Percentiles rank a stretch among this genome's conserved stretches.
Evolutionary conservation across 2,888 invertebrate genomes (phyloP).

Genomic region (Melikaiella ostensackeni): DNA sequence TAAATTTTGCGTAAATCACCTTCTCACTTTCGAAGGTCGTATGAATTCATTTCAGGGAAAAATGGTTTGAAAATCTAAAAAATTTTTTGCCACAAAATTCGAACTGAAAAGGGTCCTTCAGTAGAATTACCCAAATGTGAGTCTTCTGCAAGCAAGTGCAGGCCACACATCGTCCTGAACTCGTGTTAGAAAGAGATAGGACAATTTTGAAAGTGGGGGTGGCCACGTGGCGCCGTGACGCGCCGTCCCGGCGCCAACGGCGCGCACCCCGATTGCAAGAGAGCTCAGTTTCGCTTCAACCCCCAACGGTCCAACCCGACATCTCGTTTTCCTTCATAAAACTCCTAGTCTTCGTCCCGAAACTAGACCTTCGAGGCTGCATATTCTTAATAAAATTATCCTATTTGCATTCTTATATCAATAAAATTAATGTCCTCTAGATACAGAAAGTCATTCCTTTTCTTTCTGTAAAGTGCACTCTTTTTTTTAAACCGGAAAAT

Average conservation of each 20-base stretch:
- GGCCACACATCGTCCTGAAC: constrained; percentile 28
- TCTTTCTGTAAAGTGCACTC: too few relatives aligned
- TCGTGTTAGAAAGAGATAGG: constrained; percentile 30
- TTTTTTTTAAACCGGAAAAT: too few relatives aligned
- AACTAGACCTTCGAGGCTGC: constrained; percentile 5
- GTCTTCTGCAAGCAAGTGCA: constrained; percentile 38
- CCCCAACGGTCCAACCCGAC: constrained; percentile 63
- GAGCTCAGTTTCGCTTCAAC: constrained; percentile 67
- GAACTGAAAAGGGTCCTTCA: too few relatives aligned
- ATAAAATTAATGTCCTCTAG: neutral
- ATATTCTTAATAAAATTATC: neutral
- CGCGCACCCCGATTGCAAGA: constrained; percentile 63
- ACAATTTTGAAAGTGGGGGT: constrained; percentile 53
- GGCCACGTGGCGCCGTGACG: constrained; percentile 77
- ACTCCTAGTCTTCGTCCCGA: neutral
- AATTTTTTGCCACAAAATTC: too few relatives aligned
- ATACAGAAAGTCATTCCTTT: neutral
- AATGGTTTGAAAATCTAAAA: too few relatives aligned
- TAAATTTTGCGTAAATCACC: too few relatives aligned
- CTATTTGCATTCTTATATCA: neutral
- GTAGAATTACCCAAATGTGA: too few relatives aligned
- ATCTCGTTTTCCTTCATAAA: constrained; percentile 50
- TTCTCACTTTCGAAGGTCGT: too few relatives aligned
- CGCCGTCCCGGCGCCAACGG: constrained; percentile 75
- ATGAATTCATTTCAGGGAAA: too few relatives aligned